Base-by-base conservation (phyloP, 2,113 vertebrate genomes). In the Callorhinus ursinus region DNA sequence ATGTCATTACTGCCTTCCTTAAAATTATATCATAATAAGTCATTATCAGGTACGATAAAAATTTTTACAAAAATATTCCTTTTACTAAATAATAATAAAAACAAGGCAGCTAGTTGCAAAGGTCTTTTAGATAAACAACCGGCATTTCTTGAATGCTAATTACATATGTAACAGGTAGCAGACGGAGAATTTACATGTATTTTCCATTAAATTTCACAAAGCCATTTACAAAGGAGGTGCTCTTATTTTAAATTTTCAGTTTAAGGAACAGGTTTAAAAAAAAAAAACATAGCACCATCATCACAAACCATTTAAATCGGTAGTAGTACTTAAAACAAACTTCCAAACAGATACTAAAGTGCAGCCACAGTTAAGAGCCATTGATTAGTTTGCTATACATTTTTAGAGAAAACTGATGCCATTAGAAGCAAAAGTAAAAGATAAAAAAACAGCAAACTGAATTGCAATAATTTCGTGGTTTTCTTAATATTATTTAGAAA, bases 201-300 rank as follows among this genome's bases (percentile, higher is more conserved):
- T 86, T 96, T 90, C 36, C 22, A 92, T 36, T 92, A 86, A 71
- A 57, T 46, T 84, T 88, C 24, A 77, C 42, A 92, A 81, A 85
- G 2, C 7, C 22, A 10, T 85, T 21, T 79, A 67, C 31, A 67
- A 57, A 95, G 28, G 22, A 72, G 39, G 10, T 51, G 33, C 1
- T 77, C 5, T 74, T 39, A 67, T 26, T 84, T 93, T 89, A 69
- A 39, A 69, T 39, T 85, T 82, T 69, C 14, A 76, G 8, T 61
- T 86, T 86, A 83, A 13, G 22, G 83, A 92, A 92, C 12, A 93
- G 39, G 8, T 9, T 88, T 21, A 57, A 57, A 19, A 57, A 21
- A 57, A 72, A 21, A 72, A 46, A 51, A 31, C 1, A 6, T 93
- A 28, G 42, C 3, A 51, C 7, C 21, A 61, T 49, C 36, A 77